A percentile compares a stretch with the other conserved stretches of the same genome.
These are phyloP conservation scores for Montipora capricornis DNA, from an alignment of 64 coral and sea anemone genomes.

Conservation along the genomic window DNA sequence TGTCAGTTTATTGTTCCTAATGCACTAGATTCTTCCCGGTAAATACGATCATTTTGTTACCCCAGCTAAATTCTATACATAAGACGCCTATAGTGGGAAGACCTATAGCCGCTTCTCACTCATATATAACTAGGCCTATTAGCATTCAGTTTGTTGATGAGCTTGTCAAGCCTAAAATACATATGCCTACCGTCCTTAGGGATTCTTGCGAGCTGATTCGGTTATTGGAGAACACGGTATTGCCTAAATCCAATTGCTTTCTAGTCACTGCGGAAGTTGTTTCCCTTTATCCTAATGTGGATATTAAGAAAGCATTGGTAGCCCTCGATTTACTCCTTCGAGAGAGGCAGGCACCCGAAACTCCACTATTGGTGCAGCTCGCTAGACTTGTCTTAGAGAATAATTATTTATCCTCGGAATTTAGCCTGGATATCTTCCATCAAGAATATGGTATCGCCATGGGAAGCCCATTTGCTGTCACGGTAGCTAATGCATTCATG, in stretches of 20 bases:
- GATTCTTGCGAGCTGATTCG: slow-evolving; percentile 54
- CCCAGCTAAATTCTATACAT: slow-evolving; percentile 46
- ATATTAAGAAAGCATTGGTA: no score
- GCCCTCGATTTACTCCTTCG: no score
- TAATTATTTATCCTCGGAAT: background rate
- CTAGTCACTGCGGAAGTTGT: background rate
- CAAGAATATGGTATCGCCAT: slow-evolving; percentile 46
- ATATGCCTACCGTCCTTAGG: slow-evolving; percentile 50
- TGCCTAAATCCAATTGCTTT: slow-evolving; percentile 25
- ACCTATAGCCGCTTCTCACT: slow-evolving; percentile 6
- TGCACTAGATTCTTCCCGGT: slow-evolving; percentile 11
- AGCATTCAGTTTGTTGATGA: slow-evolving; percentile 42
- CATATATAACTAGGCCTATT: no score
- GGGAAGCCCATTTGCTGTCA: slow-evolving; percentile 43
- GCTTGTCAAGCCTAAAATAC: slow-evolving; percentile 40
- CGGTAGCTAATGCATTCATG: background rate
- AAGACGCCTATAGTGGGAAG: slow-evolving; percentile 11
- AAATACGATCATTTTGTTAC: slow-evolving; percentile 29
- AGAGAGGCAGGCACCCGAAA: no score
- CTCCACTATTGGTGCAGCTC: no score
- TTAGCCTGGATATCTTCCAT: slow-evolving; percentile 41
- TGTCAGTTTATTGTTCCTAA: slow-evolving; percentile 23
- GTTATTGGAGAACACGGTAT: slow-evolving; percentile 27
- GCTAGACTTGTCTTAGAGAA: no score
- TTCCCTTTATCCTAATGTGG: background rate